phyloP scores from a whole-genome alignment of 2,797 vertebrate genomes.

The Peromyscus aztecus region DNA sequence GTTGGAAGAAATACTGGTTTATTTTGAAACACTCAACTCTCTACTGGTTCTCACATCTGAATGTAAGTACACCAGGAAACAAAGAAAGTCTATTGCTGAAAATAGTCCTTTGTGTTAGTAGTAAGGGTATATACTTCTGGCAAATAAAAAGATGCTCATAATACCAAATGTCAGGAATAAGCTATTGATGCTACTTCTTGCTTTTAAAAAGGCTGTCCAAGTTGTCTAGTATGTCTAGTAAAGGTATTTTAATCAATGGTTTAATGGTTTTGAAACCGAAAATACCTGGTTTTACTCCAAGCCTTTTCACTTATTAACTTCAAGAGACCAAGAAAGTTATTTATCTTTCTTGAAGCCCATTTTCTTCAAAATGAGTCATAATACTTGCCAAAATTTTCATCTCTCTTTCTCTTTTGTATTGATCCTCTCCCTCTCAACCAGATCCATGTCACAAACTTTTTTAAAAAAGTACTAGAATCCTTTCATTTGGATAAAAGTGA shows the following conservation, averaged over 20 bases:
- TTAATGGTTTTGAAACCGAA: conserved; percentile 31
- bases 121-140: conserved; percentile 4
- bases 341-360: conserved; percentile 28
- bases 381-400: conserved; percentile 31
- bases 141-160: background rate
- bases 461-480: background rate
- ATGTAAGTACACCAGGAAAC: conserved; percentile 88
- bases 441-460: background rate
- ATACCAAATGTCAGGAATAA: background rate
- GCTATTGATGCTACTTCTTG: background rate
- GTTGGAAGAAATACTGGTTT: conserved; percentile 97
- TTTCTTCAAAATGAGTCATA: background rate
- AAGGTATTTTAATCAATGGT: background rate
- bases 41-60: conserved; percentile 97
- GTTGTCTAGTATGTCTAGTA: background rate
- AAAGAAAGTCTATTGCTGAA: background rate
- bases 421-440: background rate
- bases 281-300: conserved; percentile 32
- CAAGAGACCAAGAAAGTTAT: background rate
- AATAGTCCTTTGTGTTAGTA: conserved; percentile 30
- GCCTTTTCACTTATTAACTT: background rate
- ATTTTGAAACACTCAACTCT: conserved; percentile 95
- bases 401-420: background rate
- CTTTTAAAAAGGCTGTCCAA: background rate
- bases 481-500: conserved; percentile 4